Evolutionary conservation across 2,888 invertebrate species (phyloP), one percentile per base, ranked within the genome.

Genomic region (Dolichomitus sp.): DNA sequence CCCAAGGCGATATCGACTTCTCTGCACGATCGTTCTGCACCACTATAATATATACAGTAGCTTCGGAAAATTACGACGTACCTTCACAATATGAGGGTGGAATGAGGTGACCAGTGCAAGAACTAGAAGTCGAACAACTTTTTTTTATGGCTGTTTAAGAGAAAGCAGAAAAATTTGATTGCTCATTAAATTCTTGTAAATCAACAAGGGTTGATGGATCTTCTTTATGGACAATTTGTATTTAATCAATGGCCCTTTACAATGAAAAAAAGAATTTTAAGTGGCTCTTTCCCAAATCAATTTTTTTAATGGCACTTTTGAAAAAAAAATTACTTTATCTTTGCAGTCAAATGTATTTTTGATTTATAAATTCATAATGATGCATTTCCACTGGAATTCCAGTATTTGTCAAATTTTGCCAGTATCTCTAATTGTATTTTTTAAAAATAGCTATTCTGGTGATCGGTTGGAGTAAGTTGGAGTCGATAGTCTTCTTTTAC

Each of bases 141-240:
- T 61, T 61, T 61, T 37, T 59, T 37, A 30, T 33, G n/a, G n/a
- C 17, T 17, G 17, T 40, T 61, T 37, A 37, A 61, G 19, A 12
- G 19, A 61, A 3, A 9, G 1, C 33, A 9, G 37, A 37, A 11
- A 2, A 19, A 7, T 61, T n/a, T 59, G 33, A 6, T 57, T 27
- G 4, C 30, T 9, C 7, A 30, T 30, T n/a, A 27, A 42, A 42
- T 42, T 27, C 42, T 12, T 9, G n/a, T 42, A n/a, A 33, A 45
- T 17, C 14, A 19, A 7, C 27, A 17, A 12, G 14, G n/a, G 5
- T 14, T 23, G 23, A 89, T 89, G 89, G 87, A 89, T 11, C 17
- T 88, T 2, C 66, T 89, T 6, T 73, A 80, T 12, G 88, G 86
- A 9, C 85, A 86, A 40, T 84, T 87, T 42, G 48, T 89, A 68